Evolutionary conservation across 2,888 invertebrate genomes (phyloP).

Genomic region (Nycteola revayana): DNA sequence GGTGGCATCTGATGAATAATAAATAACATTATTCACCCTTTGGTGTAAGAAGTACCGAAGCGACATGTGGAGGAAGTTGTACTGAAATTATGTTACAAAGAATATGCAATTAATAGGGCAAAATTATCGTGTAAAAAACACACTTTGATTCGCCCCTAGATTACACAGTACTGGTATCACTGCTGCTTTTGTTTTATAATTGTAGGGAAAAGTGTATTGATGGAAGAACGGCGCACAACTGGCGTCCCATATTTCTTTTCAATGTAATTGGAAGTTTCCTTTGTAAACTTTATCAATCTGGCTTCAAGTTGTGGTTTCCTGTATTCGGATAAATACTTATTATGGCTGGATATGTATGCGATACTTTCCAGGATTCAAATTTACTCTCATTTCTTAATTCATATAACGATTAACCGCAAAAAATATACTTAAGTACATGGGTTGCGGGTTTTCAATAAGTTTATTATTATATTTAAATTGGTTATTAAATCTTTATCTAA

Average conservation of each 20-base stretch:
- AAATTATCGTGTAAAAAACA: constrained; percentile 10
- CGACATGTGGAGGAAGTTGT: constrained; percentile 12
- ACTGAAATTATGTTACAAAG: constrained; percentile 9
- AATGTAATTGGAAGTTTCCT: constrained; percentile 46
- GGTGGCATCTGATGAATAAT: constrained; percentile 12
- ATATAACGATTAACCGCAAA: too few relatives aligned
- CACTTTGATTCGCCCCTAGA: constrained; percentile 36
- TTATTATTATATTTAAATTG: too few relatives aligned
- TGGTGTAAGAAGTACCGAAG: constrained; percentile 6
- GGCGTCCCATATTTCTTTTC: constrained; percentile 39
- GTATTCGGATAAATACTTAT: constrained; percentile 24
- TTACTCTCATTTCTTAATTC: too few relatives aligned
- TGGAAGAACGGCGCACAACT: constrained; percentile 42
- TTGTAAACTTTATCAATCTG: constrained; percentile 57
- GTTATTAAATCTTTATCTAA: too few relatives aligned
- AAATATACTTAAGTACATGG: too few relatives aligned
- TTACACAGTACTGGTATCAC: constrained; percentile 44
- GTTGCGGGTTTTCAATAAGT: too few relatives aligned
- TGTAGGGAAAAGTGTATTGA: constrained; percentile 49
- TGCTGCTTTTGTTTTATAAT: constrained; percentile 54
- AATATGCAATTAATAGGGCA: constrained; percentile 3
- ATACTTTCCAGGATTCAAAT: too few relatives aligned
- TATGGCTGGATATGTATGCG: constrained; percentile 17
- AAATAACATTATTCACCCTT: constrained; percentile 18
- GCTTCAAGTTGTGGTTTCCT: constrained; percentile 50